These are phyloP conservation scores for Eonycteris spelaea DNA, from an alignment of 2,113 vertebrate species.

Conservation along the genomic window DNA sequence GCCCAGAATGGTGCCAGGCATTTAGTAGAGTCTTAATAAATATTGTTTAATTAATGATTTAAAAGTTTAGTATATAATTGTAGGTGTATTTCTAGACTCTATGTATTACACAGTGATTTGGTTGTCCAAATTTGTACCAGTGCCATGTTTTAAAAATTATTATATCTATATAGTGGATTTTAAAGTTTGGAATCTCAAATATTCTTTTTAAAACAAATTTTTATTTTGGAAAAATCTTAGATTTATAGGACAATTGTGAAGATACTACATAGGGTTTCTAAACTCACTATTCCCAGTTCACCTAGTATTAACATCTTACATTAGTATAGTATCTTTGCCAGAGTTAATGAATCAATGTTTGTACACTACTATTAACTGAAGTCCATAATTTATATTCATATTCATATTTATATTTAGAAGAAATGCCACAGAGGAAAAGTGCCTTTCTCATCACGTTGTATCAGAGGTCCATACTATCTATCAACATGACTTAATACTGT, in stretches of 20 bases:
- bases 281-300: not conserved
- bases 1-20: not conserved
- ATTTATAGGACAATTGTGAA: not conserved
- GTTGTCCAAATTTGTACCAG: not conserved
- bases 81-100: not conserved
- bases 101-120: not conserved
- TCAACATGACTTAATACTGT: not conserved
- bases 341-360: not conserved
- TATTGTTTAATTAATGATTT: not conserved
- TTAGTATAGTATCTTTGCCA: not conserved
- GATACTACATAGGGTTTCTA: not conserved
- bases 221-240: not conserved
- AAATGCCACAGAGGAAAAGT: not conserved
- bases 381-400: not conserved
- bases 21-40: not conserved
- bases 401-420: no score
- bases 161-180: not conserved
- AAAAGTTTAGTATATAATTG: not conserved
- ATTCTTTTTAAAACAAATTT: not conserved
- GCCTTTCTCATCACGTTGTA: not conserved
- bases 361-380: not conserved
- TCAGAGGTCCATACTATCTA: not conserved
- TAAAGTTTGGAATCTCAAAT: not conserved
- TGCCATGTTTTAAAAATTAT: not conserved
- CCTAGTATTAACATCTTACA: not conserved